phyloP scores from a whole-genome alignment of 2,888 invertebrate species.

The Pecten maximus region DNA sequence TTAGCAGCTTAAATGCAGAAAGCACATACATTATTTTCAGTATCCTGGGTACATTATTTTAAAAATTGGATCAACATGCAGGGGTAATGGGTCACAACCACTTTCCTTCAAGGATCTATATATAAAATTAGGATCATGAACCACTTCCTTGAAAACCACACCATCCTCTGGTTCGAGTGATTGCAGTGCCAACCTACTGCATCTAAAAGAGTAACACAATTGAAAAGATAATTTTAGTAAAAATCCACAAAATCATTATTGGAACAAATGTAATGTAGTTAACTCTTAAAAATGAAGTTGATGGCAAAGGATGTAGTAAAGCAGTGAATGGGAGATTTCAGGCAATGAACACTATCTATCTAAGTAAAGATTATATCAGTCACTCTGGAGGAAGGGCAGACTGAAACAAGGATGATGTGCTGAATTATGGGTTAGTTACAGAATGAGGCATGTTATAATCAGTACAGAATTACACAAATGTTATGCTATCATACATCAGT shows the following conservation, averaged over 20 bases:
- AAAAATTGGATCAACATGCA: constrained; percentile 76
- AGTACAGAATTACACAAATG: too few relatives aligned
- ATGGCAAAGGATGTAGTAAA: not conserved
- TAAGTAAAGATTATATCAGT: too few relatives aligned
- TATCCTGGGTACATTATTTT: constrained; percentile 73
- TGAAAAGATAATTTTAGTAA: not conserved
- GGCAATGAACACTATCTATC: not conserved
- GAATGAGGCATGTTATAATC: too few relatives aligned
- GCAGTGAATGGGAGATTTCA: not conserved
- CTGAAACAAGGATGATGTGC: not conserved
- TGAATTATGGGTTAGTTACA: too few relatives aligned
- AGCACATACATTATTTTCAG: constrained; percentile 46
- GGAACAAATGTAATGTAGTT: not conserved
- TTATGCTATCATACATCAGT: too few relatives aligned
- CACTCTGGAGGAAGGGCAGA: not conserved
- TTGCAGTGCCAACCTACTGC: constrained; percentile 43
- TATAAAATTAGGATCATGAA: constrained; percentile 76
- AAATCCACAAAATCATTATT: not conserved
- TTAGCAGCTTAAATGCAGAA: constrained; percentile 28
- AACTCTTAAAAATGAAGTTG: not conserved
- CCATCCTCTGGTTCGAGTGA: constrained; percentile 57
- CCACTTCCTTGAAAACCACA: constrained; percentile 74
- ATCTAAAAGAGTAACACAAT: constrained; percentile 45
- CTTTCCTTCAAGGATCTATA: constrained; percentile 68
- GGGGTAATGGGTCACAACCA: constrained; percentile 54